Evolutionary conservation across 2,888 invertebrate species (phyloP).

Genomic region (Alloscopus bannaensis): DNA sequence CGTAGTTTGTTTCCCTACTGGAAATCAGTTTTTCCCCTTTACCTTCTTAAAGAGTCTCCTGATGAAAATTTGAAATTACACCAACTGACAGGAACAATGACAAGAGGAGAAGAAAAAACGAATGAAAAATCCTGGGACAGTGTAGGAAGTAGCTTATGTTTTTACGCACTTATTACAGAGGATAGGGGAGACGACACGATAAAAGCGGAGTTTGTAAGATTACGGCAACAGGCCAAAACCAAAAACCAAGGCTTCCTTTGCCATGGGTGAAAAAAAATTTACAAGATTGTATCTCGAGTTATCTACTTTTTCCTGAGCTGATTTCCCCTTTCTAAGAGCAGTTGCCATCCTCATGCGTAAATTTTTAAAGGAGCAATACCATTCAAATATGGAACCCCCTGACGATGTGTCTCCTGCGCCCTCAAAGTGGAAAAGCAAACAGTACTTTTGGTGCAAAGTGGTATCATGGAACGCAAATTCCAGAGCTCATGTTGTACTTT

Average conservation of each 20-base stretch:
- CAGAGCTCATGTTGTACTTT: background rate
- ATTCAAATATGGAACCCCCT: slow-evolving; percentile 29
- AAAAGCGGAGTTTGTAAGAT: background rate
- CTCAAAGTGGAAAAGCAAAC: background rate
- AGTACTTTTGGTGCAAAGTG: background rate
- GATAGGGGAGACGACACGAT: background rate
- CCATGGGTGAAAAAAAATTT: background rate
- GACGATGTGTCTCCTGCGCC: slow-evolving; percentile 27
- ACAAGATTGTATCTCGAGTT: too few species aligned
- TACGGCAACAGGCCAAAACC: background rate
- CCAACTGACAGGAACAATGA: slow-evolving; percentile 47
- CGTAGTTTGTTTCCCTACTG: background rate
- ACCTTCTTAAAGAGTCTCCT: slow-evolving; percentile 12
- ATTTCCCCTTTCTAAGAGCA: background rate
- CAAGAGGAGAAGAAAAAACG: slow-evolving; percentile 28
- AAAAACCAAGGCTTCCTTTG: slow-evolving; percentile 14
- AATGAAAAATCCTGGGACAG: slow-evolving; percentile 27
- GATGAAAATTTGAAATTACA: slow-evolving; percentile 53
- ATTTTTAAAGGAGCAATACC: slow-evolving; percentile 51
- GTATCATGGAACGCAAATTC: background rate
- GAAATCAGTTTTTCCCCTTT: slow-evolving; percentile 20
- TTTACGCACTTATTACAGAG: slow-evolving; percentile 13
- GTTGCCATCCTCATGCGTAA: slow-evolving; percentile 23
- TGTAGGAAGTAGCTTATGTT: background rate
- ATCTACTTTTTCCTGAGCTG: background rate